These are phyloP conservation scores for Byasa hedistus DNA, from an alignment of 2,888 invertebrate species.

Conservation along the genomic window DNA sequence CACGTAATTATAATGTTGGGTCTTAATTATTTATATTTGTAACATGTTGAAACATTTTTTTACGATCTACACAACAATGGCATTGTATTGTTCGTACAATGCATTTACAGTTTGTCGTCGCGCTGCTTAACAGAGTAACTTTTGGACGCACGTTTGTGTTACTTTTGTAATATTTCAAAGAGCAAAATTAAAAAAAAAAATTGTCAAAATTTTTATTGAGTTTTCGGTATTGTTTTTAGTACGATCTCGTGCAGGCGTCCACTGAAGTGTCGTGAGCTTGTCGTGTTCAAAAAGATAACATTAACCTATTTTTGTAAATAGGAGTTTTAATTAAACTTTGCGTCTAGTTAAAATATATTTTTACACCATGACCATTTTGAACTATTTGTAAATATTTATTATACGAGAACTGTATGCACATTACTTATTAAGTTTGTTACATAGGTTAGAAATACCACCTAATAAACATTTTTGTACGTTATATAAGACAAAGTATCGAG, in stretches of 20 bases:
- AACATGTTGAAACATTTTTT: too few relatives aligned
- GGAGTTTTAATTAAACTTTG: slow-evolving; percentile 31
- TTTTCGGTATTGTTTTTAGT: background rate
- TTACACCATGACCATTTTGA: slow-evolving; percentile 39
- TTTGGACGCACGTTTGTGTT: slow-evolving; percentile 1
- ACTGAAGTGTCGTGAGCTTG: slow-evolving; percentile 21
- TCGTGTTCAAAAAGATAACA: background rate
- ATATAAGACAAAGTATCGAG: slow-evolving; percentile 23
- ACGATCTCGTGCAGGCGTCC: slow-evolving; percentile 6
- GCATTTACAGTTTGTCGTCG: slow-evolving; percentile 22
- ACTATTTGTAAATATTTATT: slow-evolving; percentile 24
- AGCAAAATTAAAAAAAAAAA: slow-evolving; percentile 5
- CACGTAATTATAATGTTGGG: too few relatives aligned
- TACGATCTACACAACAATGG: background rate
- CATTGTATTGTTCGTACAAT: slow-evolving; percentile 23
- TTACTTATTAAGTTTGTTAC: slow-evolving; percentile 27
- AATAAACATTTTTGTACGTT: slow-evolving; percentile 25
- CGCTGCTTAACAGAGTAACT: background rate
- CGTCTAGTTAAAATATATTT: slow-evolving; percentile 38
- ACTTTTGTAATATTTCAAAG: slow-evolving; percentile 3
- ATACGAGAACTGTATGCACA: slow-evolving; percentile 15
- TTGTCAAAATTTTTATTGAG: background rate
- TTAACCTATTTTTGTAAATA: slow-evolving; percentile 37
- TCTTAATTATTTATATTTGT: too few relatives aligned
- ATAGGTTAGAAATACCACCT: slow-evolving; percentile 7